Percentiles rank a stretch among this genome's conserved stretches.
Evolutionary conservation across 2,888 invertebrate genomes (phyloP).

Genomic region (Melinaea marsaeus): DNA sequence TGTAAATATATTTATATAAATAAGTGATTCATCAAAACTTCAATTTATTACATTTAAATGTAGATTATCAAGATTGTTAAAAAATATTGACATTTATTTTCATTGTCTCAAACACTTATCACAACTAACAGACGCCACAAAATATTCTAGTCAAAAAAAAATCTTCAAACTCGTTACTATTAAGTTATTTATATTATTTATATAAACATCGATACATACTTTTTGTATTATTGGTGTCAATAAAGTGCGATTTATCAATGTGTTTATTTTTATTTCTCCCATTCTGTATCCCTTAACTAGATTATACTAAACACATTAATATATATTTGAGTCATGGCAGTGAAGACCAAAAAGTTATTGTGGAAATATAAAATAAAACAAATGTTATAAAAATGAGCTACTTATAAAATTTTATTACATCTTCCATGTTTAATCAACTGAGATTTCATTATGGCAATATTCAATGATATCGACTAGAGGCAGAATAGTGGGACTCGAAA

Average conservation of each 20-base stretch:
- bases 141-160: conserved; percentile 60
- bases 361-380: conserved; percentile 1
- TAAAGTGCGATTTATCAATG: conserved; percentile 59
- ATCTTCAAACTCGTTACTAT: conserved; percentile 54
- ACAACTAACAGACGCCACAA: conserved; percentile 34
- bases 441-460: neutral
- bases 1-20: neutral
- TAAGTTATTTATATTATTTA: conserved; percentile 65
- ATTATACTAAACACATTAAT: no score
- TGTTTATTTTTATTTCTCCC: conserved; percentile 37
- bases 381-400: conserved; percentile 14
- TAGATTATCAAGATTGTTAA: no score
- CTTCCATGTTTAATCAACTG: conserved; percentile 6
- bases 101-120: no score
- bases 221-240: conserved; percentile 66
- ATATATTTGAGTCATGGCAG: no score
- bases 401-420: conserved; percentile 17
- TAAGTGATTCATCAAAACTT: neutral
- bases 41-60: no score
- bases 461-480: conserved; percentile 5
- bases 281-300: no score
- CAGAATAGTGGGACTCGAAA: neutral
- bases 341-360: no score
- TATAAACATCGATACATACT: conserved; percentile 49
- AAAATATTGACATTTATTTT: no score